Evolutionary conservation across 2,113 vertebrate genomes (phyloP).

Genomic region (Nycticorax nycticorax): DNA sequence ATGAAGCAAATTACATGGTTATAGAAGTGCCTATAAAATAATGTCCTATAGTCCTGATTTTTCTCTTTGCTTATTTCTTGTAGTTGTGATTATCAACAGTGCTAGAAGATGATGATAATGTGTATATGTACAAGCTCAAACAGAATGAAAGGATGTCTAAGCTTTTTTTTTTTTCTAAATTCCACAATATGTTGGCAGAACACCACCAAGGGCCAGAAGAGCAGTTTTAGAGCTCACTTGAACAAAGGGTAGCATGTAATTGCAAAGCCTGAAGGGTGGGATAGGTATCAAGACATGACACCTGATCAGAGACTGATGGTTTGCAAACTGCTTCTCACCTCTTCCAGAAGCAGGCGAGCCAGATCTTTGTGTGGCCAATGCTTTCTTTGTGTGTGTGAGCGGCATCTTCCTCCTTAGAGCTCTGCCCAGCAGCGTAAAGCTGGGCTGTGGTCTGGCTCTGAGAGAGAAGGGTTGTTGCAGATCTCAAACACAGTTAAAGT

Average conservation of each 20-base stretch:
- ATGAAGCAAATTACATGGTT: neutral
- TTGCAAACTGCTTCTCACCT: neutral
- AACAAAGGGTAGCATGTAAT: neutral
- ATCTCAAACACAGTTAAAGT: neutral
- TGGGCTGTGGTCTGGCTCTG: neutral
- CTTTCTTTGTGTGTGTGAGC: neutral
- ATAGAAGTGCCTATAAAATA: conserved; percentile 40
- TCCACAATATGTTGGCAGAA: neutral
- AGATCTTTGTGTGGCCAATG: neutral
- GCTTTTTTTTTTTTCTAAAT: neutral
- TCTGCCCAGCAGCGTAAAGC: neutral
- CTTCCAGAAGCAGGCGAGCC: neutral
- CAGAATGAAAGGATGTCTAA: neutral
- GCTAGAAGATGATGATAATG: neutral
- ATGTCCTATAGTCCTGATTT: neutral
- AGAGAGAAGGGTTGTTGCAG: neutral
- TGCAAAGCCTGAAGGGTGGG: neutral
- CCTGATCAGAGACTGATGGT: neutral
- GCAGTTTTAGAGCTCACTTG: neutral
- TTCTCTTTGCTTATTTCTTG: neutral
- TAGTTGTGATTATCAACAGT: neutral
- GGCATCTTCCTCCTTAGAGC: neutral
- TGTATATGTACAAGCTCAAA: neutral
- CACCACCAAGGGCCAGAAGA: neutral
- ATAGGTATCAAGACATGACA: neutral